Base-by-base conservation (phyloP, 1,140 invertebrate genomes). In the Drosophila pruinosa region DNA sequence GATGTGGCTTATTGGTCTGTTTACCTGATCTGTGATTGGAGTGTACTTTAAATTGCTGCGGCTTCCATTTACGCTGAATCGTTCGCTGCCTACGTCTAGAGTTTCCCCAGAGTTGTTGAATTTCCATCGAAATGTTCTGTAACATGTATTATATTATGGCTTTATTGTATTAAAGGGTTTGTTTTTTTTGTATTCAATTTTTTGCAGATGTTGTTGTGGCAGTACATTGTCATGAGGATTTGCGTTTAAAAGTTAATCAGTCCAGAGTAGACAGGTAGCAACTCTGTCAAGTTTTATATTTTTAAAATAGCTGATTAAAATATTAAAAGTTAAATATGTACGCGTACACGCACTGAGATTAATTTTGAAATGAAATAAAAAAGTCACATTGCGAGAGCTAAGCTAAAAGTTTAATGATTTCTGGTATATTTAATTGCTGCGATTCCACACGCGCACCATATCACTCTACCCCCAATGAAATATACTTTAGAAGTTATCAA, bases 21-120 rank as follows among this genome's bases (percentile, higher is more conserved):
- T 88, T 78, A 91, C 89, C 63, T 95, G 90, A 90, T 95, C 94
- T 8, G 94, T 93, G 31, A 94, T 93, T 1, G 94, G 94, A n/a
- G 94, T 94, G 80, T 95, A 95, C 93, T 93, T 93, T 47, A 95
- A 92, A 72, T 95, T 93, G 80, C 94, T 94, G 45, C 93, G 92
- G 72, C 94, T 94, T 63, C 94, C 94, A 85, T 94, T 95, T 74
- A 93, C 93, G 21, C 93, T 94, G 92, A 94, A 96, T 56, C 94
- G 91, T 89, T 95, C 95, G 14, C 94, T 93, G 52, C 94, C 94
- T 47, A 97, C 94, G 90, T 97, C 95, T 45, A 96, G 91, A 19
- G 95, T 96, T 91, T 97, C 95, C 7, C 95, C 95, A 12, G 96
- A 97, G 92, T 97, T 97, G 92, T 97, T 97, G 92, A 97, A 97